These are phyloP conservation scores for Ectropis grisescens DNA, from an alignment of 1,140 invertebrate species.

Conservation along the genomic window DNA sequence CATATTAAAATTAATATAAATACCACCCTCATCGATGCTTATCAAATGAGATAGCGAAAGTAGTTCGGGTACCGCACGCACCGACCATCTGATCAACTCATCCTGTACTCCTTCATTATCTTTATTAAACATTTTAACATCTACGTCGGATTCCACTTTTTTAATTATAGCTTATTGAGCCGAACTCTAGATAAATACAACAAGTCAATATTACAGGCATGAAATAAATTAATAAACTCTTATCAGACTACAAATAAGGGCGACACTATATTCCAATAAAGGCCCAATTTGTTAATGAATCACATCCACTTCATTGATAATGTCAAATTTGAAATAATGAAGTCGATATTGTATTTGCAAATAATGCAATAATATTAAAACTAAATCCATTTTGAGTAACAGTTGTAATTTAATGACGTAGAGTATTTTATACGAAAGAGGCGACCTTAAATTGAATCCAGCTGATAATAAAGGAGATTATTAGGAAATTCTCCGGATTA, in stretches of 20 bases:
- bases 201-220: conserved; percentile 32
- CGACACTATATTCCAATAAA: conserved; percentile 28
- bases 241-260: conserved; percentile 45
- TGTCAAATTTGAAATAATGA: conserved; percentile 21
- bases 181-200: conserved; percentile 35
- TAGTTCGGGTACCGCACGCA: conserved; percentile 36
- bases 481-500: too few species aligned
- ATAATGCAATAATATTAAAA: too few species aligned
- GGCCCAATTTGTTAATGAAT: conserved; percentile 40
- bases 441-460: too few species aligned
- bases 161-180: conserved; percentile 40
- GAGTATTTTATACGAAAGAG: too few species aligned
- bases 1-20: too few species aligned
- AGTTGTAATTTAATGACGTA: too few species aligned
- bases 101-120: conserved; percentile 36
- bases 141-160: conserved; percentile 29
- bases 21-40: too few species aligned
- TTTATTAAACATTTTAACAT: conserved; percentile 38
- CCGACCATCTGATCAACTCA: conserved; percentile 27
- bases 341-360: conserved; percentile 9
- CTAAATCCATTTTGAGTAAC: too few species aligned
- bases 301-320: conserved; percentile 34
- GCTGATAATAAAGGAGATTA: too few species aligned
- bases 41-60: conserved; percentile 43
- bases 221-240: conserved; percentile 57